Evolutionary conservation across 1,140 invertebrate genomes (phyloP).

Genomic region (Portunus trituberculatus): DNA sequence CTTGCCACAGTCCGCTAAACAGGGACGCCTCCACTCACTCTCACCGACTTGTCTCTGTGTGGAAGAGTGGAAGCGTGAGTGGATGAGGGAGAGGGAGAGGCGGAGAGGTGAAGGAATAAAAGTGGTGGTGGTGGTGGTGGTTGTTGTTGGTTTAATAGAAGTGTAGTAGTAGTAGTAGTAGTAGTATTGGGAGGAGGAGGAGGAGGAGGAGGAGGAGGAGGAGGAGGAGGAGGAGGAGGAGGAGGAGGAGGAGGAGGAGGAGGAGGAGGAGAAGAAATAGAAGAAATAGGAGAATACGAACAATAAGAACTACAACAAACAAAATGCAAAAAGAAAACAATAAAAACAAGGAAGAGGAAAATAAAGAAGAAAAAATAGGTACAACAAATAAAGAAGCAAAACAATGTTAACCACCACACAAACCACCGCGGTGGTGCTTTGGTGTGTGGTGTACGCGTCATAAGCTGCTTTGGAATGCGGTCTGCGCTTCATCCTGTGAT

Average conservation of each 20-base stretch:
- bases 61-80: background rate
- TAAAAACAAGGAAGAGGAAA: too few relatives aligned
- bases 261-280: background rate
- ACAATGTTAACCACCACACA: too few relatives aligned
- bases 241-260: background rate
- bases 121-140: too few relatives aligned
- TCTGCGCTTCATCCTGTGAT: too few relatives aligned
- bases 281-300: background rate
- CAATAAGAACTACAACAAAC: background rate
- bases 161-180: too few relatives aligned
- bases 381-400: too few relatives aligned
- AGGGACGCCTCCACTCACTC: constrained; percentile 37
- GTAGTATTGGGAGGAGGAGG: background rate
- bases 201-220: background rate
- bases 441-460: too few relatives aligned
- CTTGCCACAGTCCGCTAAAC: constrained; percentile 66
- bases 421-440: too few relatives aligned
- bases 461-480: too few relatives aligned
- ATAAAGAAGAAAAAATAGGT: too few relatives aligned
- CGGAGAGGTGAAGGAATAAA: background rate
- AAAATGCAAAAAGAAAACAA: too few relatives aligned
- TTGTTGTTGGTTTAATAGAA: too few relatives aligned
- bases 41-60: constrained; percentile 58
- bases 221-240: background rate
- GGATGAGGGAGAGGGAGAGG: background rate